Conservation (phyloP, 2,888 invertebrate genomes). For the Piscicola geometra region DNA sequence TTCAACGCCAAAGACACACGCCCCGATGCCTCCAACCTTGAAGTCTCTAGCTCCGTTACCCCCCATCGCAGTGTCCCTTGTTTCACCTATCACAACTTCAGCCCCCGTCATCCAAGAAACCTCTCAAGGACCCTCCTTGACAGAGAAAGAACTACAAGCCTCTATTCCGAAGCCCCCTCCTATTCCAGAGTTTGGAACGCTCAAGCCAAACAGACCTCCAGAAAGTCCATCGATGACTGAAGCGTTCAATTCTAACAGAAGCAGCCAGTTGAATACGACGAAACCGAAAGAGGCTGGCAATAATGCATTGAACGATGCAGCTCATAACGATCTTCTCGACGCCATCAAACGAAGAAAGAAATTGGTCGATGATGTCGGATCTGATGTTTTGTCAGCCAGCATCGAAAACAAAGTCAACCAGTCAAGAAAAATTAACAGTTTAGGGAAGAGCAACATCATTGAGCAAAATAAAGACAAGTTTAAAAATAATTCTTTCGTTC, state of each 20-base stretch:
- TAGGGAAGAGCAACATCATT: neutral
- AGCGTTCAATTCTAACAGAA: neutral
- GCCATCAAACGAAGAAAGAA: conserved; percentile 49
- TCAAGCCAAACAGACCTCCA: neutral
- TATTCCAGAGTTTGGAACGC: conserved; percentile 18
- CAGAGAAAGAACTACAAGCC: neutral
- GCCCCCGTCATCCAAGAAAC: too few relatives aligned
- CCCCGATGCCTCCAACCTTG: neutral
- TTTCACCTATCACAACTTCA: too few relatives aligned
- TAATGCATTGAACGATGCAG: conserved; percentile 34
- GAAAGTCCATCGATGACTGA: neutral
- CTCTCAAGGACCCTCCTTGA: neutral
- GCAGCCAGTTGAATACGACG: neutral
- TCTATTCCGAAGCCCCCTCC: conserved; percentile 26
- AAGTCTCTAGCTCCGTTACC: neutral
- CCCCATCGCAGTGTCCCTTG: too few relatives aligned
- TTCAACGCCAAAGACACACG: neutral
- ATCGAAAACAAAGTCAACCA: conserved; percentile 26
- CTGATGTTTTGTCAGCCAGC: conserved; percentile 6
- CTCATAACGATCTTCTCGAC: conserved; percentile 50
- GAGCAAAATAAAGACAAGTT: neutral
- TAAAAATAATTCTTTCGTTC: neutral
- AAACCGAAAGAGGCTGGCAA: neutral
- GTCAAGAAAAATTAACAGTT: conserved; percentile 18
- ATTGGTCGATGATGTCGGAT: conserved; percentile 18